Percentiles rank a stretch among this genome's conserved stretches.
These are phyloP conservation scores for Amyelois transitella DNA, from an alignment of 1,140 invertebrate genomes.

Conservation along the genomic window DNA sequence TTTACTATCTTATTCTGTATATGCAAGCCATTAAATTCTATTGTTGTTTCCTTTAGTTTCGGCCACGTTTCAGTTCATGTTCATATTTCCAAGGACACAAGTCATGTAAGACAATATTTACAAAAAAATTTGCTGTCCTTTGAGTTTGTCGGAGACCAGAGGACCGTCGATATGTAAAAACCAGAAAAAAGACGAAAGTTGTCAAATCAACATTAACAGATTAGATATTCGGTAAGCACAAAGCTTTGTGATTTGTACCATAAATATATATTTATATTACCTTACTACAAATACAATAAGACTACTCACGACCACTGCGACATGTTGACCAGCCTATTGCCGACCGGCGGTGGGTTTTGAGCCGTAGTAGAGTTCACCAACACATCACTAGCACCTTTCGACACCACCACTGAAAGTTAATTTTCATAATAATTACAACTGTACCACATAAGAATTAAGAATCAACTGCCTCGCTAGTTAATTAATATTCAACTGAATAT, in stretches of 20 bases:
- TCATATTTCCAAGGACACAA: background rate
- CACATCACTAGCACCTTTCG: constrained; percentile 59
- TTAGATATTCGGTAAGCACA: too few relatives aligned
- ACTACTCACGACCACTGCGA: constrained; percentile 60
- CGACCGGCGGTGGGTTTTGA: constrained; percentile 48
- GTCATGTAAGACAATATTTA: too few relatives aligned
- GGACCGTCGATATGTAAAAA: too few relatives aligned
- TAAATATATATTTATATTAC: too few relatives aligned
- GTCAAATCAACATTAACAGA: too few relatives aligned
- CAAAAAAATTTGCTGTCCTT: too few relatives aligned
- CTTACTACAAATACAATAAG: background rate
- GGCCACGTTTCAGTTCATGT: too few relatives aligned
- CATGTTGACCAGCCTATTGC: constrained; percentile 56
- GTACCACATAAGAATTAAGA: background rate
- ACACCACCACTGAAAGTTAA: constrained; percentile 23
- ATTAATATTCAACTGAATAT: background rate
- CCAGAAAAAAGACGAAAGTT: too few relatives aligned
- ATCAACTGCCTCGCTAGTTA: background rate
- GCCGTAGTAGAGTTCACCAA: constrained; percentile 43
- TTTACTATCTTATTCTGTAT: too few relatives aligned
- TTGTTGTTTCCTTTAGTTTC: background rate
- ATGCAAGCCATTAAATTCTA: background rate
- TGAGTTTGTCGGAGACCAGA: too few relatives aligned
- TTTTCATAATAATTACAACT: background rate
- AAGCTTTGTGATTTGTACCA: too few relatives aligned